phyloP scores from a whole-genome alignment of 1,140 invertebrate genomes.

The Penaeus japonicus region DNA sequence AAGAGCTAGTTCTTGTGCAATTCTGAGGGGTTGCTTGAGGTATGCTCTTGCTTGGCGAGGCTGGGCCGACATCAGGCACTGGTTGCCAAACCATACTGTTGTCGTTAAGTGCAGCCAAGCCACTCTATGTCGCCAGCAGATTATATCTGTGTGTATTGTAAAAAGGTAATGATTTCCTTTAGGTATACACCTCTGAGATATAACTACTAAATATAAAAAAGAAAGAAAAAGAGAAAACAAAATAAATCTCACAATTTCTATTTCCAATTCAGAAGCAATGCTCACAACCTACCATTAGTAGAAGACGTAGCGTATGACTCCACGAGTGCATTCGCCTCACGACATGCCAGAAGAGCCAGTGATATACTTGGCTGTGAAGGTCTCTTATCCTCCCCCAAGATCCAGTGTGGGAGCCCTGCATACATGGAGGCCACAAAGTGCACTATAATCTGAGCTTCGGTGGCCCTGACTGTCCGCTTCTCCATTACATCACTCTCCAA shows the following conservation, averaged over 20 bases:
- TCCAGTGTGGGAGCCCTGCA: constrained; percentile 31
- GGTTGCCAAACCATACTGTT: constrained; percentile 31
- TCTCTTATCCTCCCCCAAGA: background rate
- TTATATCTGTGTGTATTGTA: constrained; percentile 15
- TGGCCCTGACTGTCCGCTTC: constrained; percentile 24
- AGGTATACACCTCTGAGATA: no score
- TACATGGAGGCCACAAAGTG: constrained; percentile 34
- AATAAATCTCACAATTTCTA: no score
- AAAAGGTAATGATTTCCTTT: no score
- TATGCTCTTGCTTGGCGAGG: constrained; percentile 48
- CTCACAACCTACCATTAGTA: background rate
- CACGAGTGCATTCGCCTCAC: constrained; percentile 15
- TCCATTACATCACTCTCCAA: constrained; percentile 9
- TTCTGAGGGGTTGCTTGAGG: constrained; percentile 39
- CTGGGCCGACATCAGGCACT: constrained; percentile 43
- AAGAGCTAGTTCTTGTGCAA: constrained; percentile 36
- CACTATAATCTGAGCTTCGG: constrained; percentile 34
- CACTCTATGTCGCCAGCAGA: constrained; percentile 43
- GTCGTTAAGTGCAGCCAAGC: constrained; percentile 44
- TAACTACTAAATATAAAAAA: no score
- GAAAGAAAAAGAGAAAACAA: no score
- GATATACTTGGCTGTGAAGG: constrained; percentile 2
- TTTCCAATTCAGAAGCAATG: no score
- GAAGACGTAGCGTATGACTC: background rate
- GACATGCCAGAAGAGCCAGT: constrained; percentile 24